These are phyloP conservation scores for Cetoscarus ocellatus DNA, from an alignment of 2,797 vertebrate genomes.

Conservation along the genomic window DNA sequence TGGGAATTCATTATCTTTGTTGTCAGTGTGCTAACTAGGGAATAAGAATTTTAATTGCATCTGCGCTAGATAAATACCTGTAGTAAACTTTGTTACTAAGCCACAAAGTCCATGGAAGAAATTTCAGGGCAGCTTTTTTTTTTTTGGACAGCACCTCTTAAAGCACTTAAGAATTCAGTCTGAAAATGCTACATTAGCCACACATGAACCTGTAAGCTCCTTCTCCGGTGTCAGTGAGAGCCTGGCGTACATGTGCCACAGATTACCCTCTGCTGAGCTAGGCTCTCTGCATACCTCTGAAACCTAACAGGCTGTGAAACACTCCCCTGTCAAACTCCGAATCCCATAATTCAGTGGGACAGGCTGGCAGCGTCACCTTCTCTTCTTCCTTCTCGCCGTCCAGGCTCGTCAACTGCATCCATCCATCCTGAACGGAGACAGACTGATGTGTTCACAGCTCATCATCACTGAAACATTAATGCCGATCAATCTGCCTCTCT, in stretches of 20 bases:
- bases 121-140: no score
- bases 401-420: slow-evolving; percentile 32
- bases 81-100: not conserved
- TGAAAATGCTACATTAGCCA: not conserved
- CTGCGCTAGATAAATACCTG: no score
- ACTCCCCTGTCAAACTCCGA: slow-evolving; percentile 54
- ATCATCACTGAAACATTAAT: slow-evolving; percentile 36
- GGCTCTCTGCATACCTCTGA: slow-evolving; percentile 54
- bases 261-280: slow-evolving; percentile 46
- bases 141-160: not conserved
- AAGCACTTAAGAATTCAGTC: not conserved
- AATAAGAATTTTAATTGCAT: no score
- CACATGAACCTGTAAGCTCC: slow-evolving; percentile 1
- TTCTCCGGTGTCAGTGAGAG: slow-evolving; percentile 33
- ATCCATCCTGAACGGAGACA: slow-evolving; percentile 29
- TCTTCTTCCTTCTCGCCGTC: slow-evolving; percentile 31
- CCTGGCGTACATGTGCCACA: slow-evolving; percentile 68
- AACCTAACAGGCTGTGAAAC: slow-evolving; percentile 72
- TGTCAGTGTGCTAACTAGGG: no score
- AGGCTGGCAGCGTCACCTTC: slow-evolving; percentile 40
- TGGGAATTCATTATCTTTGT: no score
- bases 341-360: slow-evolving; percentile 67
- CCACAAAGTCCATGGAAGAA: no score
- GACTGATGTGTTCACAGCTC: slow-evolving; percentile 40
- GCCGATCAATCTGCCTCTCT: slow-evolving; percentile 17